Percentiles rank a stretch among this genome's conserved stretches.
These are phyloP conservation scores for Polymixis flavicincta DNA, from an alignment of 2,888 invertebrate species.

Conservation along the genomic window DNA sequence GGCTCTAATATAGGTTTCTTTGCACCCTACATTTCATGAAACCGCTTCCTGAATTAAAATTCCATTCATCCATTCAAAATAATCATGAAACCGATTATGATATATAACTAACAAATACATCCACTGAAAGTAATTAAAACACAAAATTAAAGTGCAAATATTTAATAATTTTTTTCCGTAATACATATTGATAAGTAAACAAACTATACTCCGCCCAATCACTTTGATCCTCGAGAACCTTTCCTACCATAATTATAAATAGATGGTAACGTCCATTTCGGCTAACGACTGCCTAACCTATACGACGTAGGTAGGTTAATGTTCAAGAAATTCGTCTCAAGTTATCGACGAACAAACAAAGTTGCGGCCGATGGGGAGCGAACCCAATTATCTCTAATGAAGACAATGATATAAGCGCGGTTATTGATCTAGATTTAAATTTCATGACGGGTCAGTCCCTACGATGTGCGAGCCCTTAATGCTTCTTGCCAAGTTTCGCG, in stretches of 20 bases:
- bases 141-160: not conserved
- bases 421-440: slow-evolving; percentile 91
- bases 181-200: slow-evolving; percentile 7
- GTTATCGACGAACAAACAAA: slow-evolving; percentile 89
- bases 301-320: slow-evolving; percentile 76
- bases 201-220: not conserved
- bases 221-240: slow-evolving; percentile 42
- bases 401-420: slow-evolving; percentile 91
- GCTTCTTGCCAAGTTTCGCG: slow-evolving; percentile 87
- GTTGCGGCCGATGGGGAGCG: slow-evolving; percentile 88
- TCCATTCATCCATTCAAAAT: not conserved
- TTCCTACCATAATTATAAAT: slow-evolving; percentile 54
- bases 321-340: slow-evolving; percentile 89
- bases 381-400: slow-evolving; percentile 91
- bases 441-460: slow-evolving; percentile 91
- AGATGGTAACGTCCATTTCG: slow-evolving; percentile 57
- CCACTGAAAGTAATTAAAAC: not conserved
- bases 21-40: slow-evolving; percentile 14
- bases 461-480: slow-evolving; percentile 89
- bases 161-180: not conserved
- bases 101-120: too few relatives aligned
- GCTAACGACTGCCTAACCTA: slow-evolving; percentile 69
- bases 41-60: not conserved
- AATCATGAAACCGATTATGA: not conserved
- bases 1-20: slow-evolving; percentile 43